A percentile compares a stretch with the other conserved stretches of the same genome.
These are phyloP conservation scores for Myiagra hebetior DNA, from an alignment of 2,113 vertebrate genomes.

Conservation along the genomic window DNA sequence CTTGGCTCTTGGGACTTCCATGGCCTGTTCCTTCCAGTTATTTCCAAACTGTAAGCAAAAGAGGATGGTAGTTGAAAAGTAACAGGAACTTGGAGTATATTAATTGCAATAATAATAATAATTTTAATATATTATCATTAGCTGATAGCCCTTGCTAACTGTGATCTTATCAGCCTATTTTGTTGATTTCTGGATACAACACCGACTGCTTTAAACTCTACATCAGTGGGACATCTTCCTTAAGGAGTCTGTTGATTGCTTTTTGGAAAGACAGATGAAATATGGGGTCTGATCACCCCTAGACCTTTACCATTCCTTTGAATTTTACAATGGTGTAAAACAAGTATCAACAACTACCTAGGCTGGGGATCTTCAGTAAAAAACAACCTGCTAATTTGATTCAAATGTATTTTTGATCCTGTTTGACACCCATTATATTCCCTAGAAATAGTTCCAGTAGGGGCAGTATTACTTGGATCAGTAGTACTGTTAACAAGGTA, in stretches of 20 bases:
- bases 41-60: background rate
- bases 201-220: background rate
- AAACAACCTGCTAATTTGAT: background rate
- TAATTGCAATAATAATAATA: background rate
- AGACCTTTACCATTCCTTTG: background rate
- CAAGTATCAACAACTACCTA: background rate
- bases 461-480: background rate
- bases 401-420: background rate
- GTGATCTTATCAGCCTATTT: background rate
- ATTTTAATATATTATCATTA: background rate
- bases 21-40: background rate
- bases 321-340: background rate
- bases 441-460: background rate
- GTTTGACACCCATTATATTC: background rate
- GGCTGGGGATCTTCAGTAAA: background rate
- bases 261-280: background rate
- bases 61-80: background rate
- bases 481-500: background rate
- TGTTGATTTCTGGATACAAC: background rate
- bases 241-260: background rate
- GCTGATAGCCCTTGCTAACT: background rate
- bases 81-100: background rate
- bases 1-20: background rate
- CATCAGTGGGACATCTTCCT: rapidly evolving
- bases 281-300: background rate